Base-by-base conservation (phyloP, 2,888 invertebrate genomes). In the Diplolepis rosae region DNA sequence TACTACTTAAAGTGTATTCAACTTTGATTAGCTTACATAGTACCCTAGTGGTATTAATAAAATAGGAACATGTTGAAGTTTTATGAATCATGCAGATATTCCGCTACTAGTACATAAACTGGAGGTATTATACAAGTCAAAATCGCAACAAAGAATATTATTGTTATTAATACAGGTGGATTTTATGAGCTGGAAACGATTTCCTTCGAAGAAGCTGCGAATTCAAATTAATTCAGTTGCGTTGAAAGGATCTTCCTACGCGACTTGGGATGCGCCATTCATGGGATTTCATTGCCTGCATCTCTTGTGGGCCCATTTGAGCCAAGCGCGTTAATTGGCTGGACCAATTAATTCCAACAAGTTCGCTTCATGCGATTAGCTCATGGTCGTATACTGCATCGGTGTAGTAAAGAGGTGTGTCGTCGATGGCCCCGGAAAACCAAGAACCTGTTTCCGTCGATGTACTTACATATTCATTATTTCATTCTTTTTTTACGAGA, bases 321-420 rank as follows among this genome's bases (percentile, higher is more conserved):
- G 80, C 79, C 81, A 80, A 82, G 83, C 83, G 86, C 87, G 87
- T 88, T 88, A 88, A 88, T 88, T 88, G 87, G 87, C 83, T 83
- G 82, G 83, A 86, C 85, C 87, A 88, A 88, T 88, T 88, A 88
- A 88, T 88, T 88, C 86, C 86, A 84, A 87, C 88, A 87, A 88
- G 87, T 84, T 87, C 82, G 83, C 83, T 81, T 82, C 81, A 79
- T 83, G 84, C 82, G 86, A 87, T 87, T 87, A 86, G 85, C 82
- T 83, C 75, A 75, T 75, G 77, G 78, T 79, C 78, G 79, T 77
- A 78, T 39, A 56, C 13, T 61, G 7, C 35, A 61, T 22, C 24
- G 13, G 24, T 61, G 24, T 39, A 61, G 61, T 13, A 61, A 39
- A 61, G 61, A 39, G 39, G 67, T 76, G 76, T 76, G 74, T 72